Evolutionary conservation across 1,140 invertebrate species (phyloP), one percentile per base, ranked within the genome.

Genomic region (Laodelphax striatellus): DNA sequence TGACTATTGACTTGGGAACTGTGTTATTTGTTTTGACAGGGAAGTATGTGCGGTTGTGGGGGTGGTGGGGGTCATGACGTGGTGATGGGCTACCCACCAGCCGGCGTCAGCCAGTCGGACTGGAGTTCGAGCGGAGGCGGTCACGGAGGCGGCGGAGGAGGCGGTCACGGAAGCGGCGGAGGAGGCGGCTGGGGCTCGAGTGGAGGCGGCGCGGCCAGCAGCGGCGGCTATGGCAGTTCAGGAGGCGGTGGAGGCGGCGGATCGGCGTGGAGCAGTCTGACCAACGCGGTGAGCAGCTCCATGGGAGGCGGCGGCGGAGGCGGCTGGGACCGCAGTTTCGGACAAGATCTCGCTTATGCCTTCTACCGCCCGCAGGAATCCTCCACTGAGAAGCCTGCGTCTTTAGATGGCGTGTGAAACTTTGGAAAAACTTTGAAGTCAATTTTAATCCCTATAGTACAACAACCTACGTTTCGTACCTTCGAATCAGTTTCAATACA

Each of bases 231-330:
- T 5, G 43, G 19, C 19, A 46, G 43, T 13, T 22, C 41, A n/a
- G 19, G 43, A 19, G 57, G 57, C 28, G 28, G 43, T 24, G 57
- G 57, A 17, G 57, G 57, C 24, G 57, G 57, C 9, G 41, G 57
- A 11, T 41, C 41, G 42, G 55, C 41, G 19, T 41, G 34, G 10
- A 43, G 28, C 28, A 31, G 28, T 31, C 9, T 31, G 28, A 31
- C 28, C 28, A 31, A 31, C 28, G 28, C 28, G 55, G 43, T 52
- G 42, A 16, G 41, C 31, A 46, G 57, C 16, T 41, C 43, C 19
- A 46, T 43, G 16, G 28, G 43, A 31, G 57, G 57, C 24, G 57
- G 57, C 24, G 57, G 57, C 6, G 57, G 57, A n/a, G 57, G 57
- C 52, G 57, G 57, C 24, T 42, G 43, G 13, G 57, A 46, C 19